Evolutionary conservation across 2,888 invertebrate species (phyloP).

Genomic region (Tuta absoluta): DNA sequence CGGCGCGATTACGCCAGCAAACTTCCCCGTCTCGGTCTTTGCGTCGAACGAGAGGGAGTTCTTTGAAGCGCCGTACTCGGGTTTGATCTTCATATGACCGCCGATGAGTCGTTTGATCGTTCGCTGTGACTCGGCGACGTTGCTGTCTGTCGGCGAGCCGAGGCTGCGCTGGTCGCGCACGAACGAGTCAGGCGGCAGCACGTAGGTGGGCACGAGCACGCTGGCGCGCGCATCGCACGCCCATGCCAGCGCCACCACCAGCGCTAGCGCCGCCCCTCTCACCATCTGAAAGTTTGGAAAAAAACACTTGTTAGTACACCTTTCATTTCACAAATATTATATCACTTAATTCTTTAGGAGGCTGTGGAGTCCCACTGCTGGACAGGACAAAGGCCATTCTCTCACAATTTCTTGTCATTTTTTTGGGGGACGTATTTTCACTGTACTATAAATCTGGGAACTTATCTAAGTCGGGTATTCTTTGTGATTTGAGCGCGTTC

Average conservation of each 20-base stretch:
- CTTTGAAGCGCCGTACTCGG: slow-evolving; percentile 66
- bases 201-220: slow-evolving; percentile 78
- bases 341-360: slow-evolving; percentile 35
- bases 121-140: slow-evolving; percentile 69
- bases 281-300: slow-evolving; percentile 79
- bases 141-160: slow-evolving; percentile 54
- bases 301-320: slow-evolving; percentile 61
- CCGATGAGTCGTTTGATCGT: slow-evolving; percentile 85
- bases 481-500: slow-evolving; percentile 60
- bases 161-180: slow-evolving; percentile 77
- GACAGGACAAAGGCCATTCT: neutral
- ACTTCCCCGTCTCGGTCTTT: slow-evolving; percentile 71
- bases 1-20: slow-evolving; percentile 64
- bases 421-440: neutral
- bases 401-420: neutral
- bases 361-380: neutral
- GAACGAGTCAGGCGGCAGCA: slow-evolving; percentile 78
- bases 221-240: slow-evolving; percentile 64
- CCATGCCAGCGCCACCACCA: slow-evolving; percentile 75
- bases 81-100: slow-evolving; percentile 82
- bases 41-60: slow-evolving; percentile 64
- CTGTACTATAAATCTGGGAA: slow-evolving; percentile 49
- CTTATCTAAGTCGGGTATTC: slow-evolving; percentile 73
- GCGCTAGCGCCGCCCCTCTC: slow-evolving; percentile 78
- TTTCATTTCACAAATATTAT: slow-evolving; percentile 44